Base-by-base conservation (phyloP, 2,113 vertebrate genomes). In the Xiphias gladius region DNA sequence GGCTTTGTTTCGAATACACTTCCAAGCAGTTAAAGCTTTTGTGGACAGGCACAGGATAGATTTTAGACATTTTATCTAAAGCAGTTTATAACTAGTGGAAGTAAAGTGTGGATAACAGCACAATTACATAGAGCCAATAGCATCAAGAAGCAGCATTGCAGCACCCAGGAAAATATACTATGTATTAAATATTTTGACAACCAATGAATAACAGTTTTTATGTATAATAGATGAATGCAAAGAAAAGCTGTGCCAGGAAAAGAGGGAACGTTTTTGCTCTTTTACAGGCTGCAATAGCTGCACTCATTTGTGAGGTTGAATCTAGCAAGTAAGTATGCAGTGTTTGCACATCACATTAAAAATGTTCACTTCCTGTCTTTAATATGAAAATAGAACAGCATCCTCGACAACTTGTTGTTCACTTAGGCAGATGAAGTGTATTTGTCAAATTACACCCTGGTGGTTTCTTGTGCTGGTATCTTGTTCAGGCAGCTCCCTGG, bases 401-500 rank as follows among this genome's bases (percentile, higher is more conserved):
- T 28, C 14, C 7, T 20, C 55, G 57, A 24, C 55, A 59, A 68
- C 74, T n/a, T 76, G 39, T 76, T 84, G 59, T 79, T 54, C 11
- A 24, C 35, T 57, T 48, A 79, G 58, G 61, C 69, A 50, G 65
- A 0, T 57, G 70, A 59, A n/a, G 24, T 63, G 1, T 57, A 61
- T 89, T 76, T 88, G 63, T 76, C 24, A 86, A 64, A 90, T 83
- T 30, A 71, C 62, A 54, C 46, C 57, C 55, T n/a, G 30, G 66
- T 80, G 66, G 8, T 43, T n/a, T 72, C 50, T 48, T 43, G 26
- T 69, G 35, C 57, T 5, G 30, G 75, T 8, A 30, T 50, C 55
- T 84, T 64, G 19, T 75, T 78, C 30, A 2, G 54, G 37, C 68
- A 30, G 81, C 87, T 90, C 84, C 87, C 86, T 26, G 59, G 83